Conservation (phyloP, 2,888 invertebrate genomes). For the Rhabditoides inermis region DNA sequence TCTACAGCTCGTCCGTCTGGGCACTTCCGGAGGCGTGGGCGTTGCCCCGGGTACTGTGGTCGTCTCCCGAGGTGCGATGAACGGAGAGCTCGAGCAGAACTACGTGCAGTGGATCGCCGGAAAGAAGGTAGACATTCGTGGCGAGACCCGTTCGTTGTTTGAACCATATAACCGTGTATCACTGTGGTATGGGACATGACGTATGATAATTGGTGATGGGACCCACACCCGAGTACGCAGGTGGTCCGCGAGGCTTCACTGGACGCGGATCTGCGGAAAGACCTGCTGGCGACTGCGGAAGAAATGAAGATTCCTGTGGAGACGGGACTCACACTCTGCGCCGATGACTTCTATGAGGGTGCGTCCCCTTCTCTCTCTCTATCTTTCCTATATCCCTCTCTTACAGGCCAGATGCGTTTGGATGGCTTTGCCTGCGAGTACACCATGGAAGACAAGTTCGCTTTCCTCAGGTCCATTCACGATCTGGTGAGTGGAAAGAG, state of each 20-base stretch:
- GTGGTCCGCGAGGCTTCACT: slow-evolving; percentile 64
- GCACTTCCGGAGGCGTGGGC: slow-evolving; percentile 64
- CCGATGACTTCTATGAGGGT: slow-evolving; percentile 95
- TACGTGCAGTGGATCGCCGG: slow-evolving; percentile 64
- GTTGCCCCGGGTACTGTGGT: slow-evolving; percentile 71
- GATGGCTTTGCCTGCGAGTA: slow-evolving; percentile 96
- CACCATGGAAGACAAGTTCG: slow-evolving; percentile 78
- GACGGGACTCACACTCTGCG: slow-evolving; percentile 86
- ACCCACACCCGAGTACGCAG: slow-evolving; percentile 24
- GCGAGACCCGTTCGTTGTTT: too few relatives aligned
- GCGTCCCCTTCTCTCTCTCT: not conserved
- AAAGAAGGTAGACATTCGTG: too few relatives aligned
- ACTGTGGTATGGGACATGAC: too few relatives aligned
- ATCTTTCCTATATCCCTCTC: not conserved
- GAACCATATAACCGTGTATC: too few relatives aligned
- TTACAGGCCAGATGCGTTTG: slow-evolving; percentile 76
- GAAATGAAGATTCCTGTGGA: slow-evolving; percentile 62
- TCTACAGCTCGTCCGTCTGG: slow-evolving; percentile 88
- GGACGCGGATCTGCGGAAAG: slow-evolving; percentile 71
- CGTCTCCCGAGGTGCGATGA: slow-evolving; percentile 81
- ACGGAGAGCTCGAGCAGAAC: slow-evolving; percentile 70
- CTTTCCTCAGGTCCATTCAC: slow-evolving; percentile 68
- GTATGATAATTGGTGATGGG: too few relatives aligned
- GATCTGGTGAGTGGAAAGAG: too few relatives aligned
- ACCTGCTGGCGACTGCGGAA: slow-evolving; percentile 65